Percentiles rank a stretch among this genome's conserved stretches.
Conservation (phyloP, 2,797 vertebrate species). For the Loriculus beryllinus region DNA sequence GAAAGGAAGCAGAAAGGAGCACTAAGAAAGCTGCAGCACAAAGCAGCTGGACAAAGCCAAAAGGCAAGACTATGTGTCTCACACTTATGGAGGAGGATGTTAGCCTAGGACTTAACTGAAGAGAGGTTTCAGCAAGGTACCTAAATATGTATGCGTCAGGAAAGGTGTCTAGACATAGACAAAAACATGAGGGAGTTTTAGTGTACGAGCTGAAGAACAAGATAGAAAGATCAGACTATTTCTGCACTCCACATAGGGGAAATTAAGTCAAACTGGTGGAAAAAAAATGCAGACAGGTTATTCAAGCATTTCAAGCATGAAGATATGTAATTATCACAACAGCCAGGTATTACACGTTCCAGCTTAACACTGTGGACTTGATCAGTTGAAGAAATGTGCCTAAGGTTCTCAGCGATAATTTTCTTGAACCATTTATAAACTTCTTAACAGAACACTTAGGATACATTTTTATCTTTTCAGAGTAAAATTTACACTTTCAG, state of each 20-base stretch:
- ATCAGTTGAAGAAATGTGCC: neutral
- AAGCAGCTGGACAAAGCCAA: neutral
- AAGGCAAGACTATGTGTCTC: neutral
- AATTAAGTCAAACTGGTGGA: neutral
- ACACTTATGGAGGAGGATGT: neutral
- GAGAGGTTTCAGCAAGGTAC: neutral
- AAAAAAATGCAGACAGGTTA: neutral
- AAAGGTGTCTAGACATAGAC: neutral
- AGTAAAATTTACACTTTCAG: constrained; percentile 30
- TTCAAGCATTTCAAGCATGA: neutral
- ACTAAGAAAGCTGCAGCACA: neutral
- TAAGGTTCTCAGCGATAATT: neutral
- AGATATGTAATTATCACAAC: neutral
- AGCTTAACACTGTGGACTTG: neutral
- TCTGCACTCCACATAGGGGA: neutral
- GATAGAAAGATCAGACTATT: neutral
- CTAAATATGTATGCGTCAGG: neutral
- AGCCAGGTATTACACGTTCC: neutral
- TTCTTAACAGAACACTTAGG: constrained; percentile 2
- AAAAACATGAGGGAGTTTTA: neutral
- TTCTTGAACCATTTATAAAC: constrained; percentile 11
- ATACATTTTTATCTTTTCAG: neutral
- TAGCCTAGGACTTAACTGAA: neutral
- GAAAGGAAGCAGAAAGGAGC: neutral
- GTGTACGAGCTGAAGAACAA: neutral